Percentiles rank a stretch among this genome's conserved stretches.
Conservation (phyloP, 2,113 vertebrate genomes). For the Anser brachyrhynchus region DNA sequence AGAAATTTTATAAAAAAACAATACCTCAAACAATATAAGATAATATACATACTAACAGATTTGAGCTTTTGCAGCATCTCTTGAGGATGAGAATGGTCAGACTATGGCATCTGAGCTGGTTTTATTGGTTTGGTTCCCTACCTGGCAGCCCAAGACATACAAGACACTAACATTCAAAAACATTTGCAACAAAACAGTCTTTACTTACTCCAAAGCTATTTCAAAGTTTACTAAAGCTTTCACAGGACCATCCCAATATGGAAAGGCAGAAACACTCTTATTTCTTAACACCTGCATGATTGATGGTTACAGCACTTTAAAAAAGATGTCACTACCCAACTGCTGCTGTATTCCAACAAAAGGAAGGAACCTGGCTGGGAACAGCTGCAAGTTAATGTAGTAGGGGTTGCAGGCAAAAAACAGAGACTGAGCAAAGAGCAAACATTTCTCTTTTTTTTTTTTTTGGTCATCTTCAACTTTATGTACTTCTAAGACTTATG, state of each 20-base stretch:
- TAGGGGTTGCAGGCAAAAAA: background rate
- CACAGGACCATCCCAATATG: background rate
- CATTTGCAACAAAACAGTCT: background rate
- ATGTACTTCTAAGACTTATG: background rate
- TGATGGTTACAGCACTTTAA: background rate
- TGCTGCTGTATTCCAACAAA: slow-evolving; percentile 24
- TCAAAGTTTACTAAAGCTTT: background rate
- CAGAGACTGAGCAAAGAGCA: background rate
- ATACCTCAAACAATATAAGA: background rate
- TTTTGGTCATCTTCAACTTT: background rate
- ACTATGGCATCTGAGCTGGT: background rate
- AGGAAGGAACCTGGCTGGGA: background rate
- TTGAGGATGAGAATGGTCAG: background rate
- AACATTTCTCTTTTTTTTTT: background rate
- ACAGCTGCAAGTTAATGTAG: background rate
- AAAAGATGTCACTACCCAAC: background rate
- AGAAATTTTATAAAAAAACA: too few relatives aligned
- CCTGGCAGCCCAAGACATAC: background rate
- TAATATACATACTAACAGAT: background rate
- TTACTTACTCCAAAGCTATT: background rate
- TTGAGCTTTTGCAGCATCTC: background rate
- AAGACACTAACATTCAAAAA: background rate
- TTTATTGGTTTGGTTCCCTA: background rate
- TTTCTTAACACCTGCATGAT: background rate
- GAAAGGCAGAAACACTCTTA: background rate